Evolutionary conservation across 2,797 vertebrate genomes (phyloP), one percentile per base, ranked within the genome.

Genomic region (Gila robusta): DNA sequence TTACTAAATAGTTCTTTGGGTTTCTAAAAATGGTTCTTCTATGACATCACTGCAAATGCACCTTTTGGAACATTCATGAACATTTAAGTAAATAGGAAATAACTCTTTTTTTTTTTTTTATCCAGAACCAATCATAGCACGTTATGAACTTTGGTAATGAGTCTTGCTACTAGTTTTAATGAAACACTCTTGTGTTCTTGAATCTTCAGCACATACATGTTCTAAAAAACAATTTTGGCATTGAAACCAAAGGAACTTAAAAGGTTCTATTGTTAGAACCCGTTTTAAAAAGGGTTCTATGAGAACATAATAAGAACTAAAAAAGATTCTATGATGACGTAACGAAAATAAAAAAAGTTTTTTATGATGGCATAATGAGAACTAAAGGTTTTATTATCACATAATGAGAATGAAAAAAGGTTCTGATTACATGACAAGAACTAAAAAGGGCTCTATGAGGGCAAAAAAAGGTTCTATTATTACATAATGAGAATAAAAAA

Each of bases 271-370:
- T 56, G 9, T 44, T 41, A 62, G n/a, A 14, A 12, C n/a, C 11
- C 0, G 11, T 26, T 2, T 21, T 44, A 72, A 49, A 74, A 35
- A 35, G 5, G 9, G 19, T 52, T 78, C 8, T 23, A n/a, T 2
- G 11, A 28, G 21, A 7, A 44, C 23, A 26, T 26, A 26, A 52
- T 1, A 8, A 11, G 17, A 49, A 49, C 5, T 44, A 44, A 73
- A 73, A 32, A 52, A 2, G 16, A 5, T 52, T 78, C 4, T 23
- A n/a, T 2, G 11, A 28, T 28, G 7, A 28, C 23, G 19, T 26
- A 26, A 64, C 8, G 17, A 47, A 3, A 14, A 12, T 11, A 0
- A 12, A 66, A 54, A 37, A 1, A 0, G 0, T 70, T 39, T 21
- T 72, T 16, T 14, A 32, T 10, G 21, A 32, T 74, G 26, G 9